phyloP scores from a whole-genome alignment of 2,113 vertebrate species.

The Gavialis gangeticus region DNA sequence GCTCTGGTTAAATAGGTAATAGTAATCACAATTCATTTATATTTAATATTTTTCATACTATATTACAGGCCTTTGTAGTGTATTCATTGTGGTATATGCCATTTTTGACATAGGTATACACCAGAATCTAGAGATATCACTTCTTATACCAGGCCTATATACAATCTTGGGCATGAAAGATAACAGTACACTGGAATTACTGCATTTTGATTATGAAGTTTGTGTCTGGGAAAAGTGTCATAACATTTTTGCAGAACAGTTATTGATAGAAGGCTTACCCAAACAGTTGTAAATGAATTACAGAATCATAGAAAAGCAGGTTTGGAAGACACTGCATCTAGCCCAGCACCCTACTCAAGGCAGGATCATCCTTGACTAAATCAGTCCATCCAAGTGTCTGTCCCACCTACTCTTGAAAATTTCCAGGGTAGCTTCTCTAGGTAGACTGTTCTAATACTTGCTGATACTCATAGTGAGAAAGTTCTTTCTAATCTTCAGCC shows the following conservation, averaged over 20 bases:
- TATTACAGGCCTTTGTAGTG: neutral
- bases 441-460: too few species aligned
- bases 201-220: constrained; percentile 28
- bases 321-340: too few species aligned
- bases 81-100: neutral
- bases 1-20: constrained; percentile 21
- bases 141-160: constrained; percentile 45
- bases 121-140: constrained; percentile 57
- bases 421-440: too few species aligned
- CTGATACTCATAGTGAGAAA: too few species aligned
- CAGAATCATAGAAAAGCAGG: too few species aligned
- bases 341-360: too few species aligned
- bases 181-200: constrained; percentile 27
- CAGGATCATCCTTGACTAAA: too few species aligned
- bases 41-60: constrained; percentile 38
- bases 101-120: constrained; percentile 18
- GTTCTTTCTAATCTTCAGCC: too few species aligned
- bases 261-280: neutral
- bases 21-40: constrained; percentile 53
- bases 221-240: neutral
- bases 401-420: too few species aligned
- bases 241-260: neutral
- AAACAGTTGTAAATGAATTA: neutral
- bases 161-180: constrained; percentile 37
- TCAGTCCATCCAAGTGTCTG: too few species aligned